Conservation (phyloP, 2,113 vertebrate genomes). For the Sprattus sprattus region DNA sequence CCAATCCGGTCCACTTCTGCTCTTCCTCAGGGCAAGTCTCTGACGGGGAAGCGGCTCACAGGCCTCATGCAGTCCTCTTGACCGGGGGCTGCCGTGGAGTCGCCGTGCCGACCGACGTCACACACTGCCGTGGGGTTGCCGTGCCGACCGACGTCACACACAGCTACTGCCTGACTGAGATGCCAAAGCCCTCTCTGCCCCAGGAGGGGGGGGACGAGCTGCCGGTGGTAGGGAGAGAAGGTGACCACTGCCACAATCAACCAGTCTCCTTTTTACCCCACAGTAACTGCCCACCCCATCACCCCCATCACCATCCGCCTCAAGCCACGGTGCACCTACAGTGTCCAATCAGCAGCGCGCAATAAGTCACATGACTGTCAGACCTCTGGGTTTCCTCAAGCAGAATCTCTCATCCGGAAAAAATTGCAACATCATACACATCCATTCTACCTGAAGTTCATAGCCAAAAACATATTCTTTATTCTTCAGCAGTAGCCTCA, state of each 20-base stretch:
- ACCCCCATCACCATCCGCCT: neutral
- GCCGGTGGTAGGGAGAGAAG: conserved; percentile 30
- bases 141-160: conserved; percentile 36
- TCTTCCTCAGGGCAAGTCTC: conserved; percentile 87
- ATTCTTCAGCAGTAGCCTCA: conserved; percentile 7
- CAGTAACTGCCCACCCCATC: neutral
- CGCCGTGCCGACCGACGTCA: conserved; percentile 32
- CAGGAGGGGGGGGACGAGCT: conserved; percentile 26
- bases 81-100: conserved; percentile 56
- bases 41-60: conserved; percentile 93
- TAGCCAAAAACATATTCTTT: neutral
- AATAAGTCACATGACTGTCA: conserved; percentile 57
- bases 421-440: neutral
- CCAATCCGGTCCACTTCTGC: neutral
- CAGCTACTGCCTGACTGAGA: conserved; percentile 39
- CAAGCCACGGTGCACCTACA: conserved; percentile 30
- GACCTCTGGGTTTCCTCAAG: conserved; percentile 37
- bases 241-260: conserved; percentile 19
- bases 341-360: conserved; percentile 65
- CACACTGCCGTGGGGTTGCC: conserved; percentile 20
- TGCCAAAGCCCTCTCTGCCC: neutral
- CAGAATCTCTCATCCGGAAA: neutral
- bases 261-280: neutral
- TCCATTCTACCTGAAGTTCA: neutral
- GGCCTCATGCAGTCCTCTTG: conserved; percentile 99